Percentiles rank a stretch among this genome's conserved stretches.
These are phyloP conservation scores for Molanna angustata DNA, from an alignment of 2,888 invertebrate species.

Conservation along the genomic window DNA sequence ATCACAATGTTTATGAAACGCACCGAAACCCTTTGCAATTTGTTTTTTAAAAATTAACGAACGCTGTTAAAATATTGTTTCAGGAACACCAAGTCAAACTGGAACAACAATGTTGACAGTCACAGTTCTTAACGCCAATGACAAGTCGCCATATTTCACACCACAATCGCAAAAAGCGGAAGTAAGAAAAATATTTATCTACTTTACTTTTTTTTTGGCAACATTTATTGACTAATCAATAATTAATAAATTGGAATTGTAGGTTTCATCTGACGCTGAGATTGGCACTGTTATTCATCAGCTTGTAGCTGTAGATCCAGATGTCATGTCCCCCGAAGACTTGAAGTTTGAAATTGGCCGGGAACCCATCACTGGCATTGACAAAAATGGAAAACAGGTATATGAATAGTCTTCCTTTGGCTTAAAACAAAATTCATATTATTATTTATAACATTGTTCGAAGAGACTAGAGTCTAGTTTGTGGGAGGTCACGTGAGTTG, in stretches of 20 bases:
- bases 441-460: too few relatives aligned
- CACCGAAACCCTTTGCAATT: not conserved
- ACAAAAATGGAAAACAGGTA: slow-evolving; percentile 76
- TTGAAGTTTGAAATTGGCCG: slow-evolving; percentile 62
- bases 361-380: slow-evolving; percentile 72
- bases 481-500: too few relatives aligned
- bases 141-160: slow-evolving; percentile 80
- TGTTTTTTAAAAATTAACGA: not conserved
- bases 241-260: too few relatives aligned
- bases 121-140: slow-evolving; percentile 80
- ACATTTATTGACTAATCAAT: too few relatives aligned
- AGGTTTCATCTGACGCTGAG: slow-evolving; percentile 75
- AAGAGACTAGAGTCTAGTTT: too few relatives aligned
- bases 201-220: slow-evolving; percentile 3
- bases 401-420: too few relatives aligned
- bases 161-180: slow-evolving; percentile 77
- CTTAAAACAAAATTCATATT: too few relatives aligned
- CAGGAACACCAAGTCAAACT: slow-evolving; percentile 75
- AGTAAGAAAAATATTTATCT: slow-evolving; percentile 44
- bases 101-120: slow-evolving; percentile 79
- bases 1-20: too few relatives aligned
- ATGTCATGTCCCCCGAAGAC: slow-evolving; percentile 66
- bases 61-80: not conserved
- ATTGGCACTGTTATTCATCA: slow-evolving; percentile 69
- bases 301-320: slow-evolving; percentile 75